These are phyloP conservation scores for Clitarchus hookeri DNA, from an alignment of 2,888 invertebrate genomes.

Conservation along the genomic window DNA sequence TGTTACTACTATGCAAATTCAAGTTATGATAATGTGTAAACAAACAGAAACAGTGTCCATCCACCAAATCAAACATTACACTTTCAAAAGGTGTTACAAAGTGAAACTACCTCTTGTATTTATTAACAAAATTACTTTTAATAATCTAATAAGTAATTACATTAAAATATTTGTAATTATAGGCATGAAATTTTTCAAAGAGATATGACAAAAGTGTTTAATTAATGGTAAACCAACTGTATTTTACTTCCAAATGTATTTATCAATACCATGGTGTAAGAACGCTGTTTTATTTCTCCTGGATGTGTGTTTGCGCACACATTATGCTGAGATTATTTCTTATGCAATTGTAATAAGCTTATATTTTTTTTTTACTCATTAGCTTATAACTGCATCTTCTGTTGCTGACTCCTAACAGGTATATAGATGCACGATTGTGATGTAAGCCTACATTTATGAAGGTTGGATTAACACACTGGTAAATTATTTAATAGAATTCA, in stretches of 20 bases:
- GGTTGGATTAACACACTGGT: not conserved
- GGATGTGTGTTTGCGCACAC: not conserved
- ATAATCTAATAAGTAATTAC: too few species aligned
- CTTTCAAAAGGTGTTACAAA: too few species aligned
- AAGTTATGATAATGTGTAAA: too few species aligned
- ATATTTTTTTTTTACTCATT: not conserved
- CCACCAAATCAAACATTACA: too few species aligned
- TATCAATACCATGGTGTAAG: not conserved
- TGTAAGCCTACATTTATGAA: not conserved
- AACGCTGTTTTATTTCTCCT: not conserved
- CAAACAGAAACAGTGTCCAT: too few species aligned
- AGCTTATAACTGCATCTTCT: slow-evolving; percentile 3
- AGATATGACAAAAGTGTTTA: too few species aligned
- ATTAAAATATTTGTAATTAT: too few species aligned
- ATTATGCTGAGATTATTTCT: not conserved
- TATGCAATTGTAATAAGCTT: not conserved
- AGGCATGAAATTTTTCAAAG: too few species aligned
- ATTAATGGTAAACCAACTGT: too few species aligned
- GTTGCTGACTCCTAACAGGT: slow-evolving; percentile 2
- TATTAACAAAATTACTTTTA: too few species aligned
- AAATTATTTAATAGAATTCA: not conserved
- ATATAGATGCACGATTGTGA: slow-evolving; percentile 1
- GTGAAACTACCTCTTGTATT: too few species aligned
- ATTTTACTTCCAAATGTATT: not conserved
- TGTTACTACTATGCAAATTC: too few species aligned